A percentile compares a stretch with the other conserved stretches of the same genome.
Evolutionary conservation across 2,888 invertebrate species (phyloP).

Genomic region (Troides aeacus): DNA sequence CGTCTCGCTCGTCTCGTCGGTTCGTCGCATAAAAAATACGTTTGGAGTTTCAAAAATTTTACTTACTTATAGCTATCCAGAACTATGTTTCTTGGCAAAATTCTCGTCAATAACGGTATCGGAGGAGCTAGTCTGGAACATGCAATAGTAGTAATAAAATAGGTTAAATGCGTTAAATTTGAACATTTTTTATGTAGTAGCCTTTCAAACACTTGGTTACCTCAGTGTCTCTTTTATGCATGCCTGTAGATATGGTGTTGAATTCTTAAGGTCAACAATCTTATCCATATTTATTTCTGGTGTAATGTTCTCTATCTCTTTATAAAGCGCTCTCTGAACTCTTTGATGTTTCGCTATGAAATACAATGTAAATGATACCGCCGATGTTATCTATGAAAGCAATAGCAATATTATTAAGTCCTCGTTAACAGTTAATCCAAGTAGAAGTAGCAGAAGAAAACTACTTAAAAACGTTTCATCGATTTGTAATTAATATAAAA

Average conservation of each 20-base stretch:
- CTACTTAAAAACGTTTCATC: too few relatives aligned
- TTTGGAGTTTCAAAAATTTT: neutral
- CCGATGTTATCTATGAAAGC: slow-evolving; percentile 75
- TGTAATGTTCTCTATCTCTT: slow-evolving; percentile 76
- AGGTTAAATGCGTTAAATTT: too few relatives aligned
- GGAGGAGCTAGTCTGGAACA: slow-evolving; percentile 80
- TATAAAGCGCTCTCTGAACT: slow-evolving; percentile 80
- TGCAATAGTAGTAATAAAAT: neutral
- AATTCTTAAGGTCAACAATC: slow-evolving; percentile 48
- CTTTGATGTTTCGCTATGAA: slow-evolving; percentile 83
- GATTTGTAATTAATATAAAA: too few relatives aligned
- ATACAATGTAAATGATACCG: slow-evolving; percentile 83
- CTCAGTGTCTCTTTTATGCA: slow-evolving; percentile 83
- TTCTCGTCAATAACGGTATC: slow-evolving; percentile 82
- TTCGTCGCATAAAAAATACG: too few relatives aligned
- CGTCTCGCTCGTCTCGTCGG: too few relatives aligned
- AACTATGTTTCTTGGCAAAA: slow-evolving; percentile 79
- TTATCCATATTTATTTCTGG: slow-evolving; percentile 43
- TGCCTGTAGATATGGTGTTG: slow-evolving; percentile 80
- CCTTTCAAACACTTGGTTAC: slow-evolving; percentile 44
- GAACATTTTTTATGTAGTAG: neutral
- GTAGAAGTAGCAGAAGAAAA: too few relatives aligned
- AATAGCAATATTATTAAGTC: neutral
- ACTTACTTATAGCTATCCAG: slow-evolving; percentile 81
- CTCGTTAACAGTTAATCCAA: too few relatives aligned